Base-by-base conservation (phyloP, 1,140 invertebrate species). In the Leptinotarsa lineolata region DNA sequence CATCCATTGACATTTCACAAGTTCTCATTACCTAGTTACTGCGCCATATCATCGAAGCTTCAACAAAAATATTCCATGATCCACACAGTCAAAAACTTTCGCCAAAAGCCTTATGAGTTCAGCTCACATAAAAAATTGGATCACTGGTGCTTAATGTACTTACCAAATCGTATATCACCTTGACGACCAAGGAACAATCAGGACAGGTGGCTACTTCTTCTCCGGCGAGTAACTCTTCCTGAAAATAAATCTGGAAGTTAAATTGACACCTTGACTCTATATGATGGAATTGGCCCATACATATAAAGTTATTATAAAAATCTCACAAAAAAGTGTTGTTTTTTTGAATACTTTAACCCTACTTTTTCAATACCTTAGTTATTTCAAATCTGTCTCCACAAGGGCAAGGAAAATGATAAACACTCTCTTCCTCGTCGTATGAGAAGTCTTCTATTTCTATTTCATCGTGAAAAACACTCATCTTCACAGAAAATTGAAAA, bases 381-480 rank as follows among this genome's bases (percentile, higher is more conserved):
- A 98, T 97, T 89, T 97, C 91, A 88, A 99, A 99, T 81, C 93
- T 88, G 87, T 99, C 98, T 2, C 98, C 98, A 86, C 98, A 99
- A 5, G 98, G 98, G 87, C 98, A 99, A 4, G 98, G 98, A 86
- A 98, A 99, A 80, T 95, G 95, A 86, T 99, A 99, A 72, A 93
- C 93, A 82, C 98, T 94, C 24, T 94, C 93, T 78, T 99, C 97
- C 83, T 97, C 94, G 86, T 99, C 97, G 87, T 95, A 99, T 84
- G 99, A 97, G 85, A 99, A 99, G 85, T 99, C 98, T 87, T 99
- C 98, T 75, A 99, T 99, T 91, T 99, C 98, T 73, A 99, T 91
- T 90, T 99, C 98, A 88, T 99, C 98, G 87, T 99, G 97, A 87
- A 94, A 98, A 72, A 96, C 90, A 73, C 94, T 92, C 95, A 97